Percentiles rank a stretch among this genome's conserved stretches.
Evolutionary conservation across 1,140 invertebrate species (phyloP).

Genomic region (Drosophila aff.): DNA sequence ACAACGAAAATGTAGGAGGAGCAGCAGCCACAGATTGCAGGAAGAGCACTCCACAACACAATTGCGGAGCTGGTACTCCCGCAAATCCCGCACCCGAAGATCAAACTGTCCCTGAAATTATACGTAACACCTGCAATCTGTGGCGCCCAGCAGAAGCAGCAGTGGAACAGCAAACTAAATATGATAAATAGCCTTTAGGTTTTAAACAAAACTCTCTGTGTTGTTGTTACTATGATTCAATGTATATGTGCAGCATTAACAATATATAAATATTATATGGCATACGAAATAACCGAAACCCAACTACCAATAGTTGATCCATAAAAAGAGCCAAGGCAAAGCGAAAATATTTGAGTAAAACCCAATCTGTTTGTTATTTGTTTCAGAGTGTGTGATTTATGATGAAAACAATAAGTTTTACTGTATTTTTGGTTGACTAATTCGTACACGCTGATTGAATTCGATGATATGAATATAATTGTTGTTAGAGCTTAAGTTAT

Average conservation of each 20-base stretch:
- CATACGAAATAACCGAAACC: constrained; percentile 49
- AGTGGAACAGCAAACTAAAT: constrained; percentile 24
- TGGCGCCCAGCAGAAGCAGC: constrained; percentile 24
- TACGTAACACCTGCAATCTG: constrained; percentile 23
- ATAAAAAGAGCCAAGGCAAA: constrained; percentile 26
- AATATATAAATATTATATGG: constrained; percentile 24
- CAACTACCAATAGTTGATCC: constrained; percentile 53
- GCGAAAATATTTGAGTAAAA: constrained; percentile 33
- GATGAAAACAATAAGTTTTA: constrained; percentile 43
- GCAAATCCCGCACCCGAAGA: constrained; percentile 27
- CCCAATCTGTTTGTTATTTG: constrained; percentile 73
- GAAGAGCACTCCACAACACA: constrained; percentile 29
- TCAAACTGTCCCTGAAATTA: neutral
- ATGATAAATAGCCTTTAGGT: constrained; percentile 58
- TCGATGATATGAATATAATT: constrained; percentile 41
- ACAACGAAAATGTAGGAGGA: constrained; percentile 59
- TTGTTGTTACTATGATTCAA: constrained; percentile 67
- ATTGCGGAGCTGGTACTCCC: constrained; percentile 79
- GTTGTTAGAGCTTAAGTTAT: constrained; percentile 39
- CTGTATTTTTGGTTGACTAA: constrained; percentile 75
- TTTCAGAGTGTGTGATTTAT: constrained; percentile 55
- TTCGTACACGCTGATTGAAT: constrained; percentile 51
- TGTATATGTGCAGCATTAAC: constrained; percentile 57
- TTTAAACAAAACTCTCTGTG: constrained; percentile 74
- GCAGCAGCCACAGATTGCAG: constrained; percentile 42